Evolutionary conservation across 2,113 vertebrate genomes (phyloP), one percentile per base, ranked within the genome.

Genomic region (Austrofundulus limnaeus): DNA sequence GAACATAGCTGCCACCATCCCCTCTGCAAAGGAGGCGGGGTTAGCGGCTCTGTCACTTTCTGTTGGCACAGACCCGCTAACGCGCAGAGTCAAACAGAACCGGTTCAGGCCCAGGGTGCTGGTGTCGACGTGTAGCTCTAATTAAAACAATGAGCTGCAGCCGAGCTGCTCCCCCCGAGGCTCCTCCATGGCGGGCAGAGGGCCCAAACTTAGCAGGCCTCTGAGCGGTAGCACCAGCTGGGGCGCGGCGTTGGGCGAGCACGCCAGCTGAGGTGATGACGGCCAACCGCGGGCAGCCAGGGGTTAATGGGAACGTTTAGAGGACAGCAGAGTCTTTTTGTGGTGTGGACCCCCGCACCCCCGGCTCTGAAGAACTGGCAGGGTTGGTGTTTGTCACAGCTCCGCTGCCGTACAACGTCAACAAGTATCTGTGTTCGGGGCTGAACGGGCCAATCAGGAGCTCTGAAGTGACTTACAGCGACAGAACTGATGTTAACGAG

Each of bases 251-350:
- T 6, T 20, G 42, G 70, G 70, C 4, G 23, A 38, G n/a, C n/a
- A 0, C 0, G 87, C 85, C 82, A 80, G 71, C 76, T 34, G 85
- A 89, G 85, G 87, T 88, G 90, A 77, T 81, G 82, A 84, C 41
- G 79, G 80, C 64, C 59, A 75, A 70, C 83, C 64, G 72, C 72
- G 9, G 78, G 81, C 77, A 21, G 64, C 62, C 58, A 59, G 78
- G 53, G 82, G 86, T 88, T 90, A 90, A 91, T 89, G 82, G 84
- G 78, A 87, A 49, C 88, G 78, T 87, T 90, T 90, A 91, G 82
- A 81, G 66, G 68, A 77, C 20, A 52, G 66, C 39, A 0, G 50
- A 48, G 84, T 70, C 83, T 81, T 80, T 87, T 85, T 16, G 70
- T 75, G 79, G 56, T 48, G 58, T 28, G 49, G 11, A 19, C 20